Evolutionary conservation across 2,113 vertebrate species (phyloP).

Genomic region (Proterorhinus semilunaris): DNA sequence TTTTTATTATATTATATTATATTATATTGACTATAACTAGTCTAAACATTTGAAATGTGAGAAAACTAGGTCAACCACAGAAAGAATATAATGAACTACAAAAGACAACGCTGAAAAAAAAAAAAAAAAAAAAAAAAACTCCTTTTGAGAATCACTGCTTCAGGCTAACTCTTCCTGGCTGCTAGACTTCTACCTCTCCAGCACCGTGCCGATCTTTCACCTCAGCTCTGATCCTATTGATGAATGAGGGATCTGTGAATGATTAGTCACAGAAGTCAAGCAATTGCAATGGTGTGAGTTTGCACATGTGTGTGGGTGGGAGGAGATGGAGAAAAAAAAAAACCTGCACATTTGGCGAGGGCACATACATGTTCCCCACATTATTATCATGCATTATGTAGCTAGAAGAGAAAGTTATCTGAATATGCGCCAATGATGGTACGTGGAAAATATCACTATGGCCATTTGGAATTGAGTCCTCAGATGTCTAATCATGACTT

Average conservation of each 20-base stretch:
- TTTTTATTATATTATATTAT: no score
- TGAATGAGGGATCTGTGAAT: no score
- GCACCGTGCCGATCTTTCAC: slow-evolving; percentile 55
- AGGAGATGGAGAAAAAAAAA: slow-evolving; percentile 18
- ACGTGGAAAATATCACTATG: no score
- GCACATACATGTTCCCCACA: not conserved
- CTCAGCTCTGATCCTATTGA: slow-evolving; percentile 59
- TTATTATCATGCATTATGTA: not conserved
- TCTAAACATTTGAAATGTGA: no score
- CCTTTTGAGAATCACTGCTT: not conserved
- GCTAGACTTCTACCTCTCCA: slow-evolving; percentile 47
- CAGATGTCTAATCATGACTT: no score
- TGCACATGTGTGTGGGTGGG: slow-evolving; percentile 25
- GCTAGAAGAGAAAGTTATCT: not conserved
- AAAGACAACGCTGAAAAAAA: not conserved
- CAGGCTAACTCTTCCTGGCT: slow-evolving; percentile 32
- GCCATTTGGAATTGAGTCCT: no score
- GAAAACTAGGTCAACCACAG: not conserved
- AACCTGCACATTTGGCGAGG: not conserved
- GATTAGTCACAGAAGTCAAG: slow-evolving; percentile 46
- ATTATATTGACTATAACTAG: no score
- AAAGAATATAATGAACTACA: not conserved
- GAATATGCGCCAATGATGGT: not conserved
- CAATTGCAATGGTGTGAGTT: slow-evolving; percentile 16
- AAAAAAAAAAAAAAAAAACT: not conserved